phyloP scores from a whole-genome alignment of 2,888 invertebrate species.

The Trichogramma dendrolimi region DNA sequence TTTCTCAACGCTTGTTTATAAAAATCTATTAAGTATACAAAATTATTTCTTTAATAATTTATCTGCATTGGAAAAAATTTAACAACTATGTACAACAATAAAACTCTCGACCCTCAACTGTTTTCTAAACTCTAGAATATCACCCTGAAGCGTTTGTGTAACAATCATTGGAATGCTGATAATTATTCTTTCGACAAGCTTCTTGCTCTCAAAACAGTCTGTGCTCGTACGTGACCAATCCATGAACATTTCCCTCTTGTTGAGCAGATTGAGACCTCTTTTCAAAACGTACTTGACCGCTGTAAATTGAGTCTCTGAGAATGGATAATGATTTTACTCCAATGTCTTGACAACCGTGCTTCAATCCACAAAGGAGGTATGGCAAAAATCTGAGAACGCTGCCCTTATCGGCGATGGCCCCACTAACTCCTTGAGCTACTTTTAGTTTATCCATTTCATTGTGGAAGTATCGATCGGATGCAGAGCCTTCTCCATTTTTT shows the following conservation, averaged over 20 bases:
- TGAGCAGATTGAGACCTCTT: constrained; percentile 93
- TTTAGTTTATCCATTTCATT: constrained; percentile 92
- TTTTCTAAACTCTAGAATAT: too few relatives aligned
- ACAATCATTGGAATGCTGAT: too few relatives aligned
- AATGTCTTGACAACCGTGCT: constrained; percentile 96
- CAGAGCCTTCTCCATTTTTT: constrained; percentile 76
- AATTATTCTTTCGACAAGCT: constrained; percentile 7
- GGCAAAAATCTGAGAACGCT: constrained; percentile 92
- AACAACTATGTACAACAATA: too few relatives aligned
- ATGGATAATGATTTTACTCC: constrained; percentile 71
- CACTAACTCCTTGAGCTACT: constrained; percentile 98
- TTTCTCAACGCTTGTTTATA: too few relatives aligned
- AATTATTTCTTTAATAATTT: too few relatives aligned
- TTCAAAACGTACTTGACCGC: constrained; percentile 88
- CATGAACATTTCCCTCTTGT: constrained; percentile 95
- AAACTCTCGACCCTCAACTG: too few relatives aligned
- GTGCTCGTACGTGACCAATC: constrained; percentile 91
- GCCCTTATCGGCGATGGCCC: constrained; percentile 96
- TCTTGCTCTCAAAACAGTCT: constrained; percentile 65
- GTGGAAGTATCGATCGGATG: constrained; percentile 77
- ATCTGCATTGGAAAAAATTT: too few relatives aligned
- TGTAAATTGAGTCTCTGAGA: constrained; percentile 69
- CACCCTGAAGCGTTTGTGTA: too few relatives aligned
- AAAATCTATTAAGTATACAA: too few relatives aligned
- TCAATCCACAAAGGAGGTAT: constrained; percentile 89